Percentiles rank a stretch among this genome's conserved stretches.
phyloP scores from a whole-genome alignment of 2,888 invertebrate genomes.

The Eupithecia tripunctaria region DNA sequence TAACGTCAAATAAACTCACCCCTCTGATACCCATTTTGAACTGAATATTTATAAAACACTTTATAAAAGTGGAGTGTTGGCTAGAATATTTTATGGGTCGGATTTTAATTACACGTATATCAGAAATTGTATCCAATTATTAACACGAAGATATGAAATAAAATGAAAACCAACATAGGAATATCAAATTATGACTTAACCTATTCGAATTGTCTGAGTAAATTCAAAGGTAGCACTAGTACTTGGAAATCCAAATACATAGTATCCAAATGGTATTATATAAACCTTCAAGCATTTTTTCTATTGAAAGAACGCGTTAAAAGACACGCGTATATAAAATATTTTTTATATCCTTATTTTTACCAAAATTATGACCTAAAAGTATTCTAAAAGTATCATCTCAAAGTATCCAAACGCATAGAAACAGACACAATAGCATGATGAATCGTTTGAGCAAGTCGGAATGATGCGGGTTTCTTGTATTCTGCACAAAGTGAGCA shows the following conservation, averaged over 20 bases:
- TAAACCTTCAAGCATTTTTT: not conserved
- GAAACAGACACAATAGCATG: conserved; percentile 20
- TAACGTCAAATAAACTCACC: no score
- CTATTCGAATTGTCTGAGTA: not conserved
- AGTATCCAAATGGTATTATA: no score
- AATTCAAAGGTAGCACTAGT: not conserved
- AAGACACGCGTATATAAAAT: not conserved
- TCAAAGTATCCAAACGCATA: not conserved
- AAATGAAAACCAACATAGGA: not conserved
- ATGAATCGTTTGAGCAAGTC: conserved; percentile 63
- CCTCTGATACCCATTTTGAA: not conserved
- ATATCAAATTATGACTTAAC: not conserved
- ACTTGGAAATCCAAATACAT: not conserved
- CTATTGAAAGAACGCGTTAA: not conserved
- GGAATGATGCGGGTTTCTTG: conserved; percentile 62
- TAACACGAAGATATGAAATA: not conserved
- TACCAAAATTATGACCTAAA: not conserved
- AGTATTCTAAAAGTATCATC: not conserved
- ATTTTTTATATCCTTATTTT: not conserved
- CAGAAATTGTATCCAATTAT: not conserved
- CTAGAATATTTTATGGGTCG: not conserved
- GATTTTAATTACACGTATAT: not conserved
- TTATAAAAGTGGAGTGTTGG: not conserved
- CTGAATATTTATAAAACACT: not conserved
- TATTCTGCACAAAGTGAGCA: conserved; percentile 52